phyloP scores from a whole-genome alignment of 2,888 invertebrate species.

The Athalia circularis region DNA sequence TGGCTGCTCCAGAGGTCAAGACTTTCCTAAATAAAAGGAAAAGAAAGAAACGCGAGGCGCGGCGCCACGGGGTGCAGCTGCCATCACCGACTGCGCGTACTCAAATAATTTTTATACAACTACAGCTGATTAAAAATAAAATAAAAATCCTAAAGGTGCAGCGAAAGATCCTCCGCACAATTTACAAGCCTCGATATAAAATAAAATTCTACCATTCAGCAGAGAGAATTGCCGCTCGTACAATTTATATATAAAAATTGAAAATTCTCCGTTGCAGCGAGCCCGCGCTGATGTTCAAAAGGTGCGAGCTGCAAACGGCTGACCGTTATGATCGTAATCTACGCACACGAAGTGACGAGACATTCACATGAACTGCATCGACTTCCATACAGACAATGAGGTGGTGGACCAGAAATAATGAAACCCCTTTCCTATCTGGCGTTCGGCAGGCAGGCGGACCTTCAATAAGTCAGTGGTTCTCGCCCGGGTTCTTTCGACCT shows the following conservation, averaged over 20 bases:
- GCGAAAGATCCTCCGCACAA: too few relatives aligned
- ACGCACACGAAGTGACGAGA: slow-evolving; percentile 12
- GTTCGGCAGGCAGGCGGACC: slow-evolving; percentile 63
- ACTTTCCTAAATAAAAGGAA: slow-evolving; percentile 22
- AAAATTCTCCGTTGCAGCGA: slow-evolving; percentile 3
- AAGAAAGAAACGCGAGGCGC: neutral
- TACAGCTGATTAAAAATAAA: neutral
- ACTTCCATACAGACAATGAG: slow-evolving; percentile 58
- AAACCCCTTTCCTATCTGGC: slow-evolving; percentile 68
- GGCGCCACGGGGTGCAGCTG: neutral
- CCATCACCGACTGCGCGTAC: neutral
- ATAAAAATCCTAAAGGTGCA: neutral
- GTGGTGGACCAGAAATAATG: slow-evolving; percentile 72
- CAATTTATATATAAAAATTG: slow-evolving; percentile 15
- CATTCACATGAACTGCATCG: slow-evolving; percentile 10
- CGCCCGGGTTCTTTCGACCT: neutral
- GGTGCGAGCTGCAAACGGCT: slow-evolving; percentile 17
- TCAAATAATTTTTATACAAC: slow-evolving; percentile 2
- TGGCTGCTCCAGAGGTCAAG: slow-evolving; percentile 18
- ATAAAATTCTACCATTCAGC: too few relatives aligned
- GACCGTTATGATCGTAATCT: slow-evolving; percentile 22
- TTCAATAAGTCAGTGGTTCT: slow-evolving; percentile 36
- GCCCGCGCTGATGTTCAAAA: neutral
- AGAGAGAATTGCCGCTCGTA: neutral
- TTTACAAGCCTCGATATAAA: too few relatives aligned